These are phyloP conservation scores for Ornithorhynchus anatinus DNA, from an alignment of 2,113 vertebrate genomes.

Conservation along the genomic window DNA sequence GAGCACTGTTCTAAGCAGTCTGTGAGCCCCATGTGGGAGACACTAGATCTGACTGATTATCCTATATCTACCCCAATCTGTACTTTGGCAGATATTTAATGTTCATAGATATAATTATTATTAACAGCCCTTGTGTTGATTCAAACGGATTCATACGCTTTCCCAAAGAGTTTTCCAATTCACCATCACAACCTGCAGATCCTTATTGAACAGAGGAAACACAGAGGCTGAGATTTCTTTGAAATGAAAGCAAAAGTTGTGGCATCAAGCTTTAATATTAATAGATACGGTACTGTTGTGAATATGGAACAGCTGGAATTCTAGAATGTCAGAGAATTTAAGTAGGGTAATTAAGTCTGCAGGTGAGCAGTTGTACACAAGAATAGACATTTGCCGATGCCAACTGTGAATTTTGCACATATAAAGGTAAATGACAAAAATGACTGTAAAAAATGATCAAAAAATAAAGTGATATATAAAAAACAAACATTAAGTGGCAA, in stretches of 20 bases:
- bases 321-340: slow-evolving; percentile 57
- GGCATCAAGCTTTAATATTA: slow-evolving; percentile 43
- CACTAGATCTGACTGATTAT: too few relatives aligned
- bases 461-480: slow-evolving; percentile 46
- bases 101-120: too few relatives aligned
- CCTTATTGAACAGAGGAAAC: not conserved
- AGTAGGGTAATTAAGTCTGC: slow-evolving; percentile 53
- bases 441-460: slow-evolving; percentile 42
- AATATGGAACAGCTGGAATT: slow-evolving; percentile 34
- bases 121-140: not conserved
- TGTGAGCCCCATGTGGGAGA: too few relatives aligned
- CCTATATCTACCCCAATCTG: too few relatives aligned
- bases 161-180: not conserved
- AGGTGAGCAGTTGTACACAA: slow-evolving; percentile 29
- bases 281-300: slow-evolving; percentile 12
- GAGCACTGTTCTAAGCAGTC: too few relatives aligned
- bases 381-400: slow-evolving; percentile 58
- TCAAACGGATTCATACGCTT: not conserved
- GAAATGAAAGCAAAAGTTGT: not conserved
- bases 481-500: slow-evolving; percentile 39
- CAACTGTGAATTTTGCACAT: slow-evolving; percentile 53
- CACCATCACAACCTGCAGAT: not conserved
- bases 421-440: slow-evolving; percentile 54
- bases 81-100: too few relatives aligned
- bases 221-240: not conserved